These are phyloP conservation scores for Montipora efflorescens DNA, from an alignment of 64 coral and sea anemone species.

Conservation along the genomic window DNA sequence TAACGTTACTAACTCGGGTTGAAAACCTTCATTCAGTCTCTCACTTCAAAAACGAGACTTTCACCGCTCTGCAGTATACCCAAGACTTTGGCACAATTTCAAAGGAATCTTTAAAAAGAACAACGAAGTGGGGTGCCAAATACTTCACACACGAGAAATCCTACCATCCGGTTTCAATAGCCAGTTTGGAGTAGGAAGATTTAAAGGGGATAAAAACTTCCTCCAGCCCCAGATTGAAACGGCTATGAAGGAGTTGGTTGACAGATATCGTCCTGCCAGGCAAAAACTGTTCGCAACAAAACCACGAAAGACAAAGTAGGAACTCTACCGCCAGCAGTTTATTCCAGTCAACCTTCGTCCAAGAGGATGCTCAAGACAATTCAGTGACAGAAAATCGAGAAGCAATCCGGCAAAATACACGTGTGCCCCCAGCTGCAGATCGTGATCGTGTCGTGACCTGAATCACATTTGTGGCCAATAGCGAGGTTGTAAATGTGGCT, in stretches of 20 bases:
- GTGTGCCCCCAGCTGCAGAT: too few relatives aligned
- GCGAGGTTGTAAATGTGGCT: too few relatives aligned
- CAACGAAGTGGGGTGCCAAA: conserved; percentile 2
- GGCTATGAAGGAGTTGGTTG: conserved; percentile 18
- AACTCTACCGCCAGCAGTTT: background rate
- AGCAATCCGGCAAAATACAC: too few relatives aligned
- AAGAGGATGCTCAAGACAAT: too few relatives aligned
- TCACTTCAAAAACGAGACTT: conserved; percentile 25
- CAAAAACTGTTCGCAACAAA: too few relatives aligned
- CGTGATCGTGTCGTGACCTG: too few relatives aligned
- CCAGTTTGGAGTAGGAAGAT: background rate
- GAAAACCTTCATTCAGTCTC: conserved; percentile 17
- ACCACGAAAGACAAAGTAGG: background rate
- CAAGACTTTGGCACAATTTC: background rate
- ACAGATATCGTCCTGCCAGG: conserved; percentile 21
- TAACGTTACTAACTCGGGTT: too few relatives aligned
- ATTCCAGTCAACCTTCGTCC: too few relatives aligned
- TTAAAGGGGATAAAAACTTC: conserved; percentile 23
- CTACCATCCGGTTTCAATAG: background rate
- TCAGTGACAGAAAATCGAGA: too few relatives aligned
- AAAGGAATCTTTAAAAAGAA: background rate
- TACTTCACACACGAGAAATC: conserved; percentile 27
- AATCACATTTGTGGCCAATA: too few relatives aligned
- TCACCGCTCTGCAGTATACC: conserved; percentile 16
- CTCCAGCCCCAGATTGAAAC: conserved; percentile 18